Base-by-base conservation (phyloP, 2,113 vertebrate species). In the Propithecus coquereli region DNA sequence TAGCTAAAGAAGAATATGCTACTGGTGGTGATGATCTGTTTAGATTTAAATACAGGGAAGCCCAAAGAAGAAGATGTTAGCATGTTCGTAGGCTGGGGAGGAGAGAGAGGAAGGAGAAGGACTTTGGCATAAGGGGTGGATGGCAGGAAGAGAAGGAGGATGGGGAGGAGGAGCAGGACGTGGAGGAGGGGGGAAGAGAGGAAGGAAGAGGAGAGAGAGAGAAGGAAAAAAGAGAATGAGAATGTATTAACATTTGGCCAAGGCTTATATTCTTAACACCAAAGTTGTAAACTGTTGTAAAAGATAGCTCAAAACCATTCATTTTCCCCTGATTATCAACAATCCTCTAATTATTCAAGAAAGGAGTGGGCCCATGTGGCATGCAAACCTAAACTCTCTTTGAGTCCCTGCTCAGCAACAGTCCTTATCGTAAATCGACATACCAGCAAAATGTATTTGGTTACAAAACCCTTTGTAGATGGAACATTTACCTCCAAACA, bases 81-180 rank as follows among this genome's bases (percentile, higher is more conserved):
- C 16, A 20, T 57, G 22, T 37, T 70, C 32, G 50, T 27, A 63
- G 23, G 22, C 8, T 61, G 17, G 8, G 8, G 22, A 17, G 16
- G 20, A 18, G 3, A 76, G 66, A 81, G 2, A 79, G 18, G 3
- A n/a, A 77, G n/a, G 54, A 27, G 20, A 17, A 27, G 17, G 30
- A 30, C 14, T 68, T 50, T 25, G 25, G 54, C 54, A 7, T 34
- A 45, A 37, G 17, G 37, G 25, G 45, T 43, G 9, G n/a, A 47
- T n/a, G 4, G 18, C 8, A 0, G 27, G 23, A 4, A 66, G 8
- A 47, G 2, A 5, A n/a, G 8, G 8, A 23, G 13, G 45, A 45
- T 61, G 25, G 59, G 57, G 23, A 59, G 20, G 17, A 2, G 7
- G 37, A 43, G n/a, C 11, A 43, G 23, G 40, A 43, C 3, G 45